Conservation (phyloP, 2,797 vertebrate genomes). For the Amniataba percoides region DNA sequence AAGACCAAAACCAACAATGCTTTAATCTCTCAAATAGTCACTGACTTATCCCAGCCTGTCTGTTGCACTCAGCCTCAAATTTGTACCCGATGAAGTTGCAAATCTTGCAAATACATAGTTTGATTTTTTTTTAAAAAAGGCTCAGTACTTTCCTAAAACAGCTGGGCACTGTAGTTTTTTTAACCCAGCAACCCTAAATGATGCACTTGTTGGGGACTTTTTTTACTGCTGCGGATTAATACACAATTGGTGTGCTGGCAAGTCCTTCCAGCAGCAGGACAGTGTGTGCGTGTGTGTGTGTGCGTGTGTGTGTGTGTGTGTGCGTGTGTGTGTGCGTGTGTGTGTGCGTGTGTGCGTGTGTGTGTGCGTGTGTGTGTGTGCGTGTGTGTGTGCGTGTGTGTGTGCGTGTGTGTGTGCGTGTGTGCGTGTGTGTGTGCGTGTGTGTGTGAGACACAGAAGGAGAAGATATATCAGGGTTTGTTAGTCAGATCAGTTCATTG, state of each 20-base stretch:
- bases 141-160: neutral
- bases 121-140: neutral
- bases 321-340: too few species aligned
- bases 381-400: too few species aligned
- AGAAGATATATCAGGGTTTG: neutral
- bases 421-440: too few species aligned
- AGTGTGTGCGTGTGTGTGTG: too few species aligned
- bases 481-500: neutral
- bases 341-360: too few species aligned
- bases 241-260: neutral
- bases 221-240: neutral
- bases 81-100: neutral
- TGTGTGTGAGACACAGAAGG: too few species aligned
- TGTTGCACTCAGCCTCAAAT: neutral
- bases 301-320: too few species aligned
- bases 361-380: too few species aligned
- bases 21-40: neutral
- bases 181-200: neutral
- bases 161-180: neutral
- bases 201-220: neutral
- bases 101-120: neutral
- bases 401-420: too few species aligned
- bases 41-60: neutral
- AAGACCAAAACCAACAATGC: neutral
- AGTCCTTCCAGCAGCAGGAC: neutral